Conservation (phyloP, 2,888 invertebrate species). For the Harpalus rufipes region DNA sequence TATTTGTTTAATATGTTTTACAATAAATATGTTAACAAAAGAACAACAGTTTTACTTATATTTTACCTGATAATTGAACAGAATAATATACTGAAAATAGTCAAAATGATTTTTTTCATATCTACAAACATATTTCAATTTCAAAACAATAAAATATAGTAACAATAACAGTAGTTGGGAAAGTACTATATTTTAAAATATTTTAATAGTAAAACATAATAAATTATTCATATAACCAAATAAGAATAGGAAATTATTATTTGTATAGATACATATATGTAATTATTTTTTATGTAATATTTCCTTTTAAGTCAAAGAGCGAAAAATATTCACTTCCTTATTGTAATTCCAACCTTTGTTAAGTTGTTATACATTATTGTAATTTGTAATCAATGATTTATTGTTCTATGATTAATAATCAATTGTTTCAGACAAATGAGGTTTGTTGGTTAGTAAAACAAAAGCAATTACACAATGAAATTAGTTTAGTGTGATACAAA, state of each 20-base stretch:
- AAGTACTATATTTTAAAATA: background rate
- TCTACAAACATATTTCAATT: background rate
- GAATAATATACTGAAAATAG: too few species aligned
- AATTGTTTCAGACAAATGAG: background rate
- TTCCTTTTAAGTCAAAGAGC: too few species aligned
- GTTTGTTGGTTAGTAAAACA: constrained; percentile 6
- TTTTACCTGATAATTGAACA: too few species aligned
- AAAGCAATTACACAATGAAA: background rate
- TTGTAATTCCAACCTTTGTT: background rate
- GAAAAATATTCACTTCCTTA: background rate
- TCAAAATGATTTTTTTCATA: too few species aligned
- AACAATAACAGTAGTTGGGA: background rate
- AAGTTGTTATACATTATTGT: background rate
- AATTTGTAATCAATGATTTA: background rate
- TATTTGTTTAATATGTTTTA: too few species aligned
- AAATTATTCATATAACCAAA: background rate
- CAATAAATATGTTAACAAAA: too few species aligned
- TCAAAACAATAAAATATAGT: background rate
- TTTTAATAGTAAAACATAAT: background rate
- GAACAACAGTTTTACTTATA: too few species aligned
- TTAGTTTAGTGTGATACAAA: constrained; percentile 6
- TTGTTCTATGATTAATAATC: background rate
- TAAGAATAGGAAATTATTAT: background rate
- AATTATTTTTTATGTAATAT: background rate
- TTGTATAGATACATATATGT: background rate